Evolutionary conservation across 2,113 vertebrate genomes (phyloP).

Genomic region (Orientallactaga bullata): DNA sequence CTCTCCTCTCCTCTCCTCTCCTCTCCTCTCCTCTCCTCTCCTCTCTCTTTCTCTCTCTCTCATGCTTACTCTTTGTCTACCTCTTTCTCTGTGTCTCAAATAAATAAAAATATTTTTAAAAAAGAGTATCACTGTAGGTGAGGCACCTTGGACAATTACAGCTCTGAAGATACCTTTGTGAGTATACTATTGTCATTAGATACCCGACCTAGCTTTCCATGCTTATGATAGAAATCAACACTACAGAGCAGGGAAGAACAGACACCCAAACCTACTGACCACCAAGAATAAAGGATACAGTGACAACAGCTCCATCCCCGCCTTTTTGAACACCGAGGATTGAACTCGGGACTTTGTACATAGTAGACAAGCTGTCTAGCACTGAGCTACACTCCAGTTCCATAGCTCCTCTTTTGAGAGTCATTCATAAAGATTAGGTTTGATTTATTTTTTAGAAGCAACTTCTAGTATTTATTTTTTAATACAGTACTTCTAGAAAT

Average conservation of each 20-base stretch:
- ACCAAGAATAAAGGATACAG: not conserved
- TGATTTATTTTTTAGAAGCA: not conserved
- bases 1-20: too few species aligned
- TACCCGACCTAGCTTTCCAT: accelerated
- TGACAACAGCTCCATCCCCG: too few species aligned
- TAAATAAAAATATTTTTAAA: not conserved
- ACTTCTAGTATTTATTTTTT: not conserved
- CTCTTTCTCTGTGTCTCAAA: too few species aligned
- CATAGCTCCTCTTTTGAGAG: not conserved
- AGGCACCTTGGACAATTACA: not conserved
- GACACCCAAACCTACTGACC: accelerated
- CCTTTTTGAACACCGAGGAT: not conserved
- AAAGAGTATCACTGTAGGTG: not conserved
- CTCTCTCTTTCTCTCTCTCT: too few species aligned
- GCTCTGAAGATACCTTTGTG: not conserved
- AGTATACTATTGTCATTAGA: not conserved
- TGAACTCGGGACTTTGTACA: not conserved
- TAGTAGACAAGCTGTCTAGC: not conserved
- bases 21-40: too few species aligned
- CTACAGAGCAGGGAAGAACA: not conserved
- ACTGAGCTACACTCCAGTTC: too few species aligned
- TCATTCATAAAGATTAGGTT: not conserved
- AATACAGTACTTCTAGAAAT: constrained; percentile 35
- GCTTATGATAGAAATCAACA: accelerated
- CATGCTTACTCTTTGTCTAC: too few species aligned